Percentiles rank a stretch among this genome's conserved stretches.
Conservation (phyloP, 1,140 invertebrate genomes). For the Drosophila gunungcola region DNA sequence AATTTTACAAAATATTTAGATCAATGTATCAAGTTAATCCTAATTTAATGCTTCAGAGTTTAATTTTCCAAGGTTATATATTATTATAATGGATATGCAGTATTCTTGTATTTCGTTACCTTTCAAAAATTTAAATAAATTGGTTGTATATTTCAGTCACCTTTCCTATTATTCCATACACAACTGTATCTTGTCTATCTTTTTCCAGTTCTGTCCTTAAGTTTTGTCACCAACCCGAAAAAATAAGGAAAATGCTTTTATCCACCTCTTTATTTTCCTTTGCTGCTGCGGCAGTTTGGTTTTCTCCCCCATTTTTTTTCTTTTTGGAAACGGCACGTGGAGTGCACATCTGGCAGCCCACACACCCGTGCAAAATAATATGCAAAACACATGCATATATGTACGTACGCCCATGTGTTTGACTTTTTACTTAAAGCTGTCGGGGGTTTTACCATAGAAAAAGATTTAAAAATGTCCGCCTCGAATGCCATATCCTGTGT, state of each 20-base stretch:
- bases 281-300: slow-evolving; percentile 53
- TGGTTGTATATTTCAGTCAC: background rate
- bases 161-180: background rate
- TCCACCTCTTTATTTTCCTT: slow-evolving; percentile 43
- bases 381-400: slow-evolving; percentile 39
- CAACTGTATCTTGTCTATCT: slow-evolving; percentile 15
- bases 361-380: slow-evolving; percentile 33
- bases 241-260: slow-evolving; percentile 47
- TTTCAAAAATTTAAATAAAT: too few relatives aligned
- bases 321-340: slow-evolving; percentile 64
- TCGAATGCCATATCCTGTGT: slow-evolving; percentile 71
- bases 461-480: slow-evolving; percentile 24
- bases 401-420: slow-evolving; percentile 38
- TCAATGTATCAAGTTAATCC: too few relatives aligned
- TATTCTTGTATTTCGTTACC: too few relatives aligned
- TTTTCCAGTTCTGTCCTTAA: slow-evolving; percentile 37
- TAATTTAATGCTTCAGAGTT: too few relatives aligned
- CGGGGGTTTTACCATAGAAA: slow-evolving; percentile 5
- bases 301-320: background rate
- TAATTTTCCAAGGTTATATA: too few relatives aligned
- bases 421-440: slow-evolving; percentile 77
- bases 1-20: too few relatives aligned
- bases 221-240: slow-evolving; percentile 52
- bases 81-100: too few relatives aligned
- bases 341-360: slow-evolving; percentile 71